Base-by-base conservation (phyloP, 64 coral and sea anemone species). In the Dendronephthya gigantea region DNA sequence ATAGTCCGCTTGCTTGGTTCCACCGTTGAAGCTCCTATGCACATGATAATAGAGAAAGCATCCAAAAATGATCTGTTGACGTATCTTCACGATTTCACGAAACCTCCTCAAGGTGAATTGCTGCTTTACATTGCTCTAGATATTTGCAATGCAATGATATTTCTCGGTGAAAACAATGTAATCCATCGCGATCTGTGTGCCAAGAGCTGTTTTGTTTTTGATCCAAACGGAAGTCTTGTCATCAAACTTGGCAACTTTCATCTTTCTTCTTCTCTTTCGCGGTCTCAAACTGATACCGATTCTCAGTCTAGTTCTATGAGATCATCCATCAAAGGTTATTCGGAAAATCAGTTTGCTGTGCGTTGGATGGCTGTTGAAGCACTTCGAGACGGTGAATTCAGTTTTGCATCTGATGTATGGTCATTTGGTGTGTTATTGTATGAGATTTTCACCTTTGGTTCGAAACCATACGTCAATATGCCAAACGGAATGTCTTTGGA, bases 361-460 rank as follows among this genome's bases (percentile, higher is more conserved):
- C 69, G 69, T 37, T 75, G 69, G 69, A 75, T 75, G 69, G 69
- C 69, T 75, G 69, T 75, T 7, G 69, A 75, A 75, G 7, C 29
- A 13, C 69, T 0, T 27, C 12, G 30, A 16, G 30, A 7, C 12
- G 69, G 69, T 14, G 35, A 34, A 37, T 75, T 34, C 69, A 75
- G 69, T 75, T 9, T 9, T 33, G 10, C 12, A 13, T 75, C 69
- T 37, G 69, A 75, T 37, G 69, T 75, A 37, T 75, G 69, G 69
- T 34, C 69, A 2, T 75, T 75, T 29, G 69, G 69, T 27, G 30
- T 75, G 30, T 31, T 75, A 27, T 27, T 75, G 29, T 75, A 33
- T 27, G 69, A 75, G 25, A 75, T 75, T 75, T 75, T 75, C n/a
- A 75, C 69, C 23, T 16, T 75, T 31, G 69, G 69, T 37, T 4